Evolutionary conservation across 1,140 invertebrate species (phyloP), one percentile per base, ranked within the genome.

Genomic region (Muscidifurax raptorellus): DNA sequence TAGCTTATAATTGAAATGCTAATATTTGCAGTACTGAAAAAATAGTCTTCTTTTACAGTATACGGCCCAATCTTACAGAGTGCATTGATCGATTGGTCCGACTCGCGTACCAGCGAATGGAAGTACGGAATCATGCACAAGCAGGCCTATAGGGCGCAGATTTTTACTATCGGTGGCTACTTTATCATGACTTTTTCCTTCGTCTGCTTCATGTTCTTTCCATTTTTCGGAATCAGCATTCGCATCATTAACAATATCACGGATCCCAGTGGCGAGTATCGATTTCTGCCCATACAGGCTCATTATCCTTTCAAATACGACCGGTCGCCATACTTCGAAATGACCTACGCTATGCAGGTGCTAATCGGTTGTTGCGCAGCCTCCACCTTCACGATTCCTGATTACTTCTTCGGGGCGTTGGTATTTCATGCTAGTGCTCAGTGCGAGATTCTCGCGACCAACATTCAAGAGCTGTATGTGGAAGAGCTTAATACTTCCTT

Each of bases 231-330:
- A 36, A 40, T 36, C 28, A 59, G 36, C 5, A 9, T 86, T 18
- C 74, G 80, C 74, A 40, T 69, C 64, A 44, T 72, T 6, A 77
- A 80, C 27, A 82, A 85, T 25, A 71, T 82, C 66, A 85, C 84
- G 7, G 80, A 85, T 47, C 32, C 47, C 9, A 1, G 36, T 13
- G 84, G 0, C 5, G 52, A 9, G 44, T 40, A 52, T 27, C 36
- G 28, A 18, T 72, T 66, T 15, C 15, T 80, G 2, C 47, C 71
- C 18, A 1, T 85, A 25, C 75, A 83, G n/a, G 27, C 69, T 12
- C 10, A 30, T 27, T 85, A 85, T 52, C 78, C 78, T 2, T 85
- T 30, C 22, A 52, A 47, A 2, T 18, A 25, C 3, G 13, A 4
- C 0, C 36, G 18, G 2, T 44, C 32, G 13, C 78, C 77, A 0